phyloP scores from a whole-genome alignment of 2,113 vertebrate species.

The Lanius ludovicianus region DNA sequence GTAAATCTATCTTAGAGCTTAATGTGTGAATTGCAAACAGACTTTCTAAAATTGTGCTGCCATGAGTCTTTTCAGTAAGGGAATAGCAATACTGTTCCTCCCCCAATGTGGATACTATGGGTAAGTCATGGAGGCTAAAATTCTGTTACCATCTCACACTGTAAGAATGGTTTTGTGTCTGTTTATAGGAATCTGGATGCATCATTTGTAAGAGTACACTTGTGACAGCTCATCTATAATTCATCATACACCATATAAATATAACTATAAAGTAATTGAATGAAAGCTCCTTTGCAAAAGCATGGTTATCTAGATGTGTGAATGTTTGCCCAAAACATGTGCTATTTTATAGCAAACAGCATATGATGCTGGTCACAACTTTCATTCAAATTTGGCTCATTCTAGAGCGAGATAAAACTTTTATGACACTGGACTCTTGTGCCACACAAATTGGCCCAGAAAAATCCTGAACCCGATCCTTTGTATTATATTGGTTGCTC shows the following conservation, averaged over 20 bases:
- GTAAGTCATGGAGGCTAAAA: neutral
- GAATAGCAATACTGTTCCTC: neutral
- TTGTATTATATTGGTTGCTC: neutral
- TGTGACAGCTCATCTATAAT: neutral
- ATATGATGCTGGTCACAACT: neutral
- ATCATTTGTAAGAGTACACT: neutral
- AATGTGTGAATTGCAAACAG: neutral
- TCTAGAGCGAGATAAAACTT: neutral
- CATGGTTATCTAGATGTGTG: neutral
- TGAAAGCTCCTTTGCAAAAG: neutral
- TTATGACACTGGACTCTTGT: neutral
- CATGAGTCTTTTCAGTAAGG: neutral
- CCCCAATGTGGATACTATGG: neutral
- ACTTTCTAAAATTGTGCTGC: neutral
- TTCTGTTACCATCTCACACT: neutral
- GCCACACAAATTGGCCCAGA: neutral
- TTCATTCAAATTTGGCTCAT: neutral
- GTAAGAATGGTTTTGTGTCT: neutral
- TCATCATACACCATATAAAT: neutral
- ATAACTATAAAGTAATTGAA: neutral
- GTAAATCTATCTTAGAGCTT: neutral
- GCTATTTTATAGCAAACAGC: neutral
- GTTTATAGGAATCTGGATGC: neutral
- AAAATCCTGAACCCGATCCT: neutral
- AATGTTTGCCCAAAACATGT: neutral